Evolutionary conservation across 2,113 vertebrate species (phyloP), one percentile per base, ranked within the genome.

Genomic region (Gymnocephalus cernua): DNA sequence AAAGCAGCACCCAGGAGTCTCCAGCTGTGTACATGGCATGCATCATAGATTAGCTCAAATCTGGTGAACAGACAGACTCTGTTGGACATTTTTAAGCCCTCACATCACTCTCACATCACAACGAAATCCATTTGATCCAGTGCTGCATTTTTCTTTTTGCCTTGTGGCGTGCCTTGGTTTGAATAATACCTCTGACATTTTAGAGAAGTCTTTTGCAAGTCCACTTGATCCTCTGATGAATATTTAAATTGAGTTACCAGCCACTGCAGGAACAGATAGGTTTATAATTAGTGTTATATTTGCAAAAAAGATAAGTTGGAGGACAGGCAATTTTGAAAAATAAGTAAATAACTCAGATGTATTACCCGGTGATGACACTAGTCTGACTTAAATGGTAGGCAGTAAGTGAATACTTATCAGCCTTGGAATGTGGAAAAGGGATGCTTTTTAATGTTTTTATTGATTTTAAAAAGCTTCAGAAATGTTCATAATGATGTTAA

Each of bases 11-110:
- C 15, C 50, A 57, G 47, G 50, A 67, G 16, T 19, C 64, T 84
- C 87, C 77, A 74, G 84, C 87, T 89, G 87, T 57, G 84, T 67
- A 67, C 63, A 82, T 83, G 83, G 32, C 54, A 68, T 16, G 57
- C 71, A 47, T 68, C 64, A 59, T 9, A 64, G 32, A 73, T 74
- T 74, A 76, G 66, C 61, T 82, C 23, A 62, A 19, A 56, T 68
- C 56, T 78, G 58, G 12, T 51, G 51, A 70, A 41, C 83, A 88
- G 79, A 83, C 18, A 27, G 45, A 3, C 66, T 0, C 74, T 68
- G 87, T 18, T 54, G 63, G 78, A 59, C 61, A 64, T 74, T 79
- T 82, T 66, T 82, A 79, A 82, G 58, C 53, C 84, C 51, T 65
- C 6, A 11, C 19, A 58, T 81, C 74, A 4, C 58, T 58, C 54